phyloP scores from a whole-genome alignment of 2,113 vertebrate species.

The Atractosteus spatula region DNA sequence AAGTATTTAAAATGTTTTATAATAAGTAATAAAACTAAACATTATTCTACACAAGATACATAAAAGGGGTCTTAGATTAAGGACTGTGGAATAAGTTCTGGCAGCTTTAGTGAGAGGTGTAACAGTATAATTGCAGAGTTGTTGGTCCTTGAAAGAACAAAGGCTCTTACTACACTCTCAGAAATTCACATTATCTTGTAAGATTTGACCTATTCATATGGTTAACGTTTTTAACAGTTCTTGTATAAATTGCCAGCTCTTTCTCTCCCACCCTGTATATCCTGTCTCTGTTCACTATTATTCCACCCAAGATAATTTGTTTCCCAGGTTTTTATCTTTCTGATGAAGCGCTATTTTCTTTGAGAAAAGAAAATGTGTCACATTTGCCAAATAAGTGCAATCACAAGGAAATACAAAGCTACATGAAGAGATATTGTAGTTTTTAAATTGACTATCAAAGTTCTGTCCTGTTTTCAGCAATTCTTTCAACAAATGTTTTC shows the following conservation, averaged over 20 bases:
- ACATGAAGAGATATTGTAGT: no score
- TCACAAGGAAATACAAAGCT: background rate
- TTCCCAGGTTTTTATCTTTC: conserved; percentile 30
- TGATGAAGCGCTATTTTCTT: conserved; percentile 21
- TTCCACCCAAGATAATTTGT: conserved; percentile 18
- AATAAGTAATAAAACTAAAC: no score
- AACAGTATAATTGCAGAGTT: background rate
- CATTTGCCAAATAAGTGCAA: background rate
- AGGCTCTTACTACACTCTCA: background rate
- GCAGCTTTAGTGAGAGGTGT: background rate
- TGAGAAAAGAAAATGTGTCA: background rate
- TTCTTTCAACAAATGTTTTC: no score
- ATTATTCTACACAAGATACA: no score
- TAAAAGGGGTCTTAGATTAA: no score
- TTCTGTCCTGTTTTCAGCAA: no score
- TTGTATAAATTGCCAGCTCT: background rate
- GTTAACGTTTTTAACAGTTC: background rate
- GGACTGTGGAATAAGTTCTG: no score
- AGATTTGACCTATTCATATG: background rate
- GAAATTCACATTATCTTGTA: background rate
- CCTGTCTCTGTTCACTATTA: conserved; percentile 10
- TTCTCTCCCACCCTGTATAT: conserved; percentile 12
- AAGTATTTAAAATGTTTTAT: no score
- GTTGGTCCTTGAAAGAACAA: background rate
- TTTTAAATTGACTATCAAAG: no score